Evolutionary conservation across 2,113 vertebrate genomes (phyloP), one percentile per base, ranked within the genome.

Genomic region (Sialia sialis): DNA sequence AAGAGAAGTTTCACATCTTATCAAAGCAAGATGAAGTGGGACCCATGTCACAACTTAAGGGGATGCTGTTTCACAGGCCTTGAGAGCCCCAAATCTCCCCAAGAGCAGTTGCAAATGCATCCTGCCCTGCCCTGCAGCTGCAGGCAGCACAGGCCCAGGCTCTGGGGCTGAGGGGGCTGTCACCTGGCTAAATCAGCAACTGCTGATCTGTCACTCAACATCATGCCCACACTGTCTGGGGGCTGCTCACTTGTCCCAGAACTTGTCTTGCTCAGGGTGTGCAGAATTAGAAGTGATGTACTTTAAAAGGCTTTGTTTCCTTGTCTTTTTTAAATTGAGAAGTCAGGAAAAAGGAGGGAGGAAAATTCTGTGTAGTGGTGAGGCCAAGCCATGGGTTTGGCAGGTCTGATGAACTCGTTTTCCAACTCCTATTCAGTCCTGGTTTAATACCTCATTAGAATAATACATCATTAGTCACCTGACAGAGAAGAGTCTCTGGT

Each of bases 21-120:
- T 3, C 32, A 64, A 58, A 84, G 26, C 36, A 67, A 66, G 63
- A 52, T 36, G 2, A 51, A 38, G 56, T 13, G 62, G 77, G 36
- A 93, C 52, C 49, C 74, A n/a, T 13, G 54, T 87, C 90, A 52
- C 38, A 94, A 81, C 62, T 78, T 82, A 83, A 76, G 51, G 27
- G 39, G 27, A 84, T 22, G 10, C 66, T 87, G 46, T 29, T 86
- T 12, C 58, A 49, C 84, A 93, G 82, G n/a, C 74, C 70, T n/a
- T 4, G 0, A 68, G 90, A 89, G 44, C 12, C 69, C 30, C 30
- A 62, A 36, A 70, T 20, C 77, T 11, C 46, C 34, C 19, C 13
- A 3, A 14, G 38, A 68, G 21, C 58, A 82, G 63, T 13, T 52
- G 36, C 51, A 79, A 49, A 32, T 51, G 41, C 29, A 44, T 43